Conservation (phyloP, 1,140 invertebrate species). For the Macrocentrus cingulum region DNA sequence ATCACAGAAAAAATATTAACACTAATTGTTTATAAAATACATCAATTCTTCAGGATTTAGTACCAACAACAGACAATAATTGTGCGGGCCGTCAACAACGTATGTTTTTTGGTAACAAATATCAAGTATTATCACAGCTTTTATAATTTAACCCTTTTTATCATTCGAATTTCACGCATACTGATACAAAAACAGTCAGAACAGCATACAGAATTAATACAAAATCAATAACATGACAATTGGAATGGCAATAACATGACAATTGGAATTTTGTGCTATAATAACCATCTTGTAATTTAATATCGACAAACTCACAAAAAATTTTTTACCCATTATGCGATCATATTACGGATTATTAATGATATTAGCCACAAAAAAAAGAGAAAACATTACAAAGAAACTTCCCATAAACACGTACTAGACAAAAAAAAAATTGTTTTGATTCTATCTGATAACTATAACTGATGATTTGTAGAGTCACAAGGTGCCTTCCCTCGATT, state of each 20-base stretch:
- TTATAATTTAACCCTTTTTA: no score
- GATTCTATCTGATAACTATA: background rate
- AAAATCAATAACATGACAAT: background rate
- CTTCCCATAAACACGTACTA: no score
- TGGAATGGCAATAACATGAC: no score
- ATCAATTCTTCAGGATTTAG: constrained; percentile 1
- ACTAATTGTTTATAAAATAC: constrained; percentile 8
- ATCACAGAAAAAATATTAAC: constrained; percentile 10
- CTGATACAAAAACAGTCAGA: background rate
- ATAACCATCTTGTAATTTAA: background rate
- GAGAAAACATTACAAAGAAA: no score
- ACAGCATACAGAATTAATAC: background rate
- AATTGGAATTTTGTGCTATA: background rate
- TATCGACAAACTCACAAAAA: background rate
- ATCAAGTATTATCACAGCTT: background rate
- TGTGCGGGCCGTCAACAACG: background rate
- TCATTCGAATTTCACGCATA: background rate
- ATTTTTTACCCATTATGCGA: background rate
- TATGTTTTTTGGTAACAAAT: constrained; percentile 2
- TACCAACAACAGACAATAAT: background rate
- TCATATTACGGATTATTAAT: background rate
- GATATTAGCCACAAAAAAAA: no score
- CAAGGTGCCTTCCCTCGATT: background rate
- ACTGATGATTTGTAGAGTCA: background rate
- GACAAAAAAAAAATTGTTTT: constrained; percentile 12